Evolutionary conservation across 2,113 vertebrate species (phyloP).

Genomic region (Leucopsar rothschildi): DNA sequence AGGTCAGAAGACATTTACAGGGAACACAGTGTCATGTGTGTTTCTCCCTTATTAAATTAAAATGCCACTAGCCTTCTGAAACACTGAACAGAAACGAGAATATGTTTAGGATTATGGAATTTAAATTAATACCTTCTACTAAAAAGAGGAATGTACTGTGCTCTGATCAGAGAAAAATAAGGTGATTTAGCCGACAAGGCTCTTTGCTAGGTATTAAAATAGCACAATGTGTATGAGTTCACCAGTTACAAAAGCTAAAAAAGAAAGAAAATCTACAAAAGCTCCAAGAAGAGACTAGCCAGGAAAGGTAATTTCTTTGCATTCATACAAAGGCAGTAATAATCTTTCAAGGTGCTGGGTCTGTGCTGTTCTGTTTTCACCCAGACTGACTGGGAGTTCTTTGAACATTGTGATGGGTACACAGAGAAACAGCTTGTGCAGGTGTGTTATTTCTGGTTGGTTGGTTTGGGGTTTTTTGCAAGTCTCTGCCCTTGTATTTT

Average conservation of each 20-base stretch:
- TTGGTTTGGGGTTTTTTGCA: not conserved
- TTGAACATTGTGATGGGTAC: not conserved
- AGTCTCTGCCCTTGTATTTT: not conserved
- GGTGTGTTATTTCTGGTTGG: not conserved
- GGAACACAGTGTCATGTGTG: constrained; percentile 20
- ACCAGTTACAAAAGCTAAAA: constrained; percentile 16
- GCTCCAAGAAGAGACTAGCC: not conserved
- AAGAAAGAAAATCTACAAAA: not conserved
- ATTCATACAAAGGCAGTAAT: not conserved
- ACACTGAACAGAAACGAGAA: constrained; percentile 32
- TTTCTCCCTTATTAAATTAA: constrained; percentile 58
- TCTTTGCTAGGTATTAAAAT: constrained; percentile 63
- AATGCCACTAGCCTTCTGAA: constrained; percentile 59
- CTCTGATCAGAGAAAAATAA: constrained; percentile 55
- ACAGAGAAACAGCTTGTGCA: not conserved
- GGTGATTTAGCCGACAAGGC: constrained; percentile 53
- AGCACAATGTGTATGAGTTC: constrained; percentile 27
- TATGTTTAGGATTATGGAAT: constrained; percentile 65
- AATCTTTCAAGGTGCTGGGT: not conserved
- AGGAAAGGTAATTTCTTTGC: not conserved
- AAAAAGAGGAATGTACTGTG: constrained; percentile 38
- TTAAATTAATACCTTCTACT: constrained; percentile 66
- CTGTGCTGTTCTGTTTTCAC: not conserved
- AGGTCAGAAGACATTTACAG: constrained; percentile 36
- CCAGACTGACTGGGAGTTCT: not conserved